These are phyloP conservation scores for Drusus annulatus DNA, from an alignment of 1,140 invertebrate genomes.

Conservation along the genomic window DNA sequence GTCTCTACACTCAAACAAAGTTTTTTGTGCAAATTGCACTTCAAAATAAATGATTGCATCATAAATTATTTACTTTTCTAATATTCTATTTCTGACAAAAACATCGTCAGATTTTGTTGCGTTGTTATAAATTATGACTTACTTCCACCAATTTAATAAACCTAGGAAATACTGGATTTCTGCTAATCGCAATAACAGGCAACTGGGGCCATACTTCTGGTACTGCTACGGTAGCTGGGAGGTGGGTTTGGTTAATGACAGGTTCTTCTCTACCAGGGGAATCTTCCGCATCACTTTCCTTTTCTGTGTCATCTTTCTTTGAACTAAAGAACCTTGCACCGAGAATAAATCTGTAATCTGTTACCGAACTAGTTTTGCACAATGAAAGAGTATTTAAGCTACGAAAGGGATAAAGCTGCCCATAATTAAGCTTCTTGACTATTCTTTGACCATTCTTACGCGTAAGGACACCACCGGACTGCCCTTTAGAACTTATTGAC, in stretches of 20 bases:
- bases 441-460: conserved; percentile 9
- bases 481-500: conserved; percentile 3
- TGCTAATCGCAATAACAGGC: conserved; percentile 93
- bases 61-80: conserved; percentile 4
- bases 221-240: conserved; percentile 93
- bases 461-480: background rate
- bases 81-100: background rate
- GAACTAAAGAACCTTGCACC: conserved; percentile 61
- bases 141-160: conserved; percentile 99
- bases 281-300: conserved; percentile 63
- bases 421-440: conserved; percentile 10
- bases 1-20: no score
- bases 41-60: conserved; percentile 16
- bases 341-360: conserved; percentile 38
- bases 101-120: no score
- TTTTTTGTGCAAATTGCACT: background rate
- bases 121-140: conserved; percentile 55
- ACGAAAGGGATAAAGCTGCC: background rate
- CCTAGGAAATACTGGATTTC: conserved; percentile 97
- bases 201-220: conserved; percentile 97
- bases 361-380: background rate
- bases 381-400: background rate
- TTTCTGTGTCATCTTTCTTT: conserved; percentile 66
- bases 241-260: conserved; percentile 68
- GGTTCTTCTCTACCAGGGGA: conserved; percentile 65